Evolutionary conservation across 2,888 invertebrate genomes (phyloP), one percentile per base, ranked within the genome.

Genomic region (Lutraria lutraria): DNA sequence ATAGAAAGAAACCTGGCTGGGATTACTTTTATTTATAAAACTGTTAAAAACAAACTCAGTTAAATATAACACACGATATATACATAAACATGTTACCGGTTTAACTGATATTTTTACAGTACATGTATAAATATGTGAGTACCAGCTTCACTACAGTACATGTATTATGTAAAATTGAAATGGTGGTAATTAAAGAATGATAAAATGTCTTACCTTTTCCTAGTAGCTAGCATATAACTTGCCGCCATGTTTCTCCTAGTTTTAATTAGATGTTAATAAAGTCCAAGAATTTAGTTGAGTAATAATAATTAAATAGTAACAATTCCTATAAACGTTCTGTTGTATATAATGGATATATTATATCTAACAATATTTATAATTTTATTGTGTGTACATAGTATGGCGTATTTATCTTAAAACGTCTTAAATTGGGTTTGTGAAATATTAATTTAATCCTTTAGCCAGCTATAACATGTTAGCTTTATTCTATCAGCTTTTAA

Each of bases 211-310:
- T 88, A 94, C 94, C 94, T 93, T 91, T 93, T 94, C 68, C 93
- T 89, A 34, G 94, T 92, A 80, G 93, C 93, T 89, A 94, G 85
- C 94, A 94, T 94, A 86, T 94, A 94, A 91, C 94, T 93, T 10
- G 93, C 93, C 13, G 93, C 93, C 92, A 93, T 94, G 8, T 85
- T 85, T 84, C 31, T 21, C 29, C 25, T 68, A 0, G n/a, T 25
- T 52, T 68, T 43, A 12, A 13, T 43, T 19, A 16, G 19, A 25
- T 34, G 29, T 56, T n/a, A 72, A 13, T 13, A 52, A 83, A 79
- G 79, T 85, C 76, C 79, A 25, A 79, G 21, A 76, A 29, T 25
- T n/a, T 31, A n/a, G 16, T 13, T 52, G 56, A 52, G 31, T 15
- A 63, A 83, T 31, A 63, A 19, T 29, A 13, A 31, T 31, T 31